Percentiles rank a stretch among this genome's conserved stretches.
These are phyloP conservation scores for Drosophila bifasciata DNA, from an alignment of 1,140 invertebrate species.

Conservation along the genomic window DNA sequence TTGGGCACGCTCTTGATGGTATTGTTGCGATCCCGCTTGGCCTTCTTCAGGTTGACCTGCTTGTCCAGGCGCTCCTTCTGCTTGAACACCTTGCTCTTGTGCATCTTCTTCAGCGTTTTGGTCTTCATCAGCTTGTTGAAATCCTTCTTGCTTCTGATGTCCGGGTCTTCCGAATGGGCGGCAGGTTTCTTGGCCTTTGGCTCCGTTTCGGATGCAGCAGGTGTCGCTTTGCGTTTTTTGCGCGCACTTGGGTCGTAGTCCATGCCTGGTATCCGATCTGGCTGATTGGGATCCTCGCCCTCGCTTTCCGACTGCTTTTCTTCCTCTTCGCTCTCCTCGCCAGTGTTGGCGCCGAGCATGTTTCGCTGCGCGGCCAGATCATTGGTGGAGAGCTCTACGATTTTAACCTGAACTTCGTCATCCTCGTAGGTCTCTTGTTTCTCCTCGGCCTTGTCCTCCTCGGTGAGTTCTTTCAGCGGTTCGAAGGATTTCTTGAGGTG, in stretches of 20 bases:
- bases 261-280: slow-evolving; percentile 86
- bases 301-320: slow-evolving; percentile 79
- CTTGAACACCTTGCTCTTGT: slow-evolving; percentile 90
- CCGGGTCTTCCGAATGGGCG: slow-evolving; percentile 3
- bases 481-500: slow-evolving; percentile 85
- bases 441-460: slow-evolving; percentile 86
- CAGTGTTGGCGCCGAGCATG: slow-evolving; percentile 89
- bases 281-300: slow-evolving; percentile 73
- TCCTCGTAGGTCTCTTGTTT: slow-evolving; percentile 89
- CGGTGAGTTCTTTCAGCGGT: slow-evolving; percentile 87
- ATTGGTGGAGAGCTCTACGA: slow-evolving; percentile 88
- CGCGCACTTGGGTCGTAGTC: slow-evolving; percentile 83
- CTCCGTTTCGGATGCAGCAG: neutral
- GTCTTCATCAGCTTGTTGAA: slow-evolving; percentile 88
- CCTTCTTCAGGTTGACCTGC: slow-evolving; percentile 86
- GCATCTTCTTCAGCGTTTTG: slow-evolving; percentile 88
- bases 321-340: slow-evolving; percentile 84
- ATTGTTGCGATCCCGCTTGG: slow-evolving; percentile 76
- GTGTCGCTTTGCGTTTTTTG: slow-evolving; percentile 37
- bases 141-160: slow-evolving; percentile 86
- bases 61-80: slow-evolving; percentile 88
- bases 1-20: slow-evolving; percentile 76
- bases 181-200: slow-evolving; percentile 15
- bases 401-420: slow-evolving; percentile 90
- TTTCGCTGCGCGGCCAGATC: slow-evolving; percentile 87